Conservation (phyloP, 2,888 invertebrate species). For the Nomada hirtipes region DNA sequence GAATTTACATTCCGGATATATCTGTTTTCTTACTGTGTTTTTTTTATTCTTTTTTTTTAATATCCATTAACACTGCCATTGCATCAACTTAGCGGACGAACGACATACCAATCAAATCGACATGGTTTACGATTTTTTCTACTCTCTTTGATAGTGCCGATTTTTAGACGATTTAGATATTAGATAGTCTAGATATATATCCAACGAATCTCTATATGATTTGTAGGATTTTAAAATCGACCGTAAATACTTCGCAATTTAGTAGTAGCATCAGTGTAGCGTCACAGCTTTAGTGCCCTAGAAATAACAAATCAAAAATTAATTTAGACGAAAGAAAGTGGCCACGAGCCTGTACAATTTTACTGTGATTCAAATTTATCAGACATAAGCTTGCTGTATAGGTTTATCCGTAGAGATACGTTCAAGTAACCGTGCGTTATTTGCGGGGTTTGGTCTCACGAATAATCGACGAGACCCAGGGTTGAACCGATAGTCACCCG, state of each 20-base stretch:
- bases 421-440: conserved; percentile 24
- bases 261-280: no score
- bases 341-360: conserved; percentile 26
- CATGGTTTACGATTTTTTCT: conserved; percentile 49
- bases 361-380: conserved; percentile 44
- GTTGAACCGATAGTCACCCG: conserved; percentile 22
- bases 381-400: conserved; percentile 28
- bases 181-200: not conserved
- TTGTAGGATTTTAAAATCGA: not conserved
- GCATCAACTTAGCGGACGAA: conserved; percentile 5
- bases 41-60: no score
- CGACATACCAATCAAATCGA: conserved; percentile 34
- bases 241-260: not conserved
- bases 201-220: conserved; percentile 7
- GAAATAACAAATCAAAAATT: not conserved
- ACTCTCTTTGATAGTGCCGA: conserved; percentile 32
- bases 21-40: no score
- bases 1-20: not conserved
- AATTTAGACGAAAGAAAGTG: not conserved
- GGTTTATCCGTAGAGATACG: conserved; percentile 28
- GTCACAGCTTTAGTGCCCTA: not conserved
- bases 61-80: not conserved
- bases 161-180: not conserved
- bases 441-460: conserved; percentile 6
- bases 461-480: conserved; percentile 36